Evolutionary conservation across 2,113 vertebrate species (phyloP), one percentile per base, ranked within the genome.

Genomic region (Nycticebus coucang): DNA sequence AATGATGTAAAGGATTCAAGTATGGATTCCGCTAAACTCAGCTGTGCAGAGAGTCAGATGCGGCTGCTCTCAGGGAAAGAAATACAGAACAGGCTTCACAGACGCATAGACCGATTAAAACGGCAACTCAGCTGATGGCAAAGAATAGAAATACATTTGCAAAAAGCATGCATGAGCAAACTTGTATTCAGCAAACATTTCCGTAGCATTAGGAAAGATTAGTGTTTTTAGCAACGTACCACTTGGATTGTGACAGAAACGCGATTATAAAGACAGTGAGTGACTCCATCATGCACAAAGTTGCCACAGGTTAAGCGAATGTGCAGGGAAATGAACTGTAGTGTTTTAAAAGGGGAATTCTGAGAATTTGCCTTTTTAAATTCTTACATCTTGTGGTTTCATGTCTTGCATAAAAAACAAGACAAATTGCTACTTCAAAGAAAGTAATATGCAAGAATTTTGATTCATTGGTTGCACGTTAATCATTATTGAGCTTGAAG

Each of bases 51-150:
- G 26, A 37, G 35, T 97, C 81, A 95, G 30, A 87, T 26, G 4
- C 1, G 72, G 68, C 74, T 93, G 15, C 64, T 85, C 80, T 41
- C 24, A 72, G 30, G 59, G 41, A 45, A 66, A 55, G 33, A 17
- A 82, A 11, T 80, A 30, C 35, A n/a, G 37, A 84, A 24, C 35
- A 77, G 71, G 41, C 37, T 69, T 95, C 79, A 75, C 45, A 94
- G 89, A 92, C 37, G 86, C 59, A 84, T 19, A 84, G 53, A 90
- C 81, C 17, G 12, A 96, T 96, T 88, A 96, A 98, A 97, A 95
- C 97, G 88, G 95, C 97, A 95, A 37, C 62, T 96, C 72, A 97
- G 92, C 90, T 95, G 66, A 93, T 91, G 87, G 71, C 28, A 89
- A 87, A 84, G 71, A 94, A 87, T 87, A 93, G 93, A 62, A 82